A percentile compares a stretch with the other conserved stretches of the same genome.
phyloP scores from a whole-genome alignment of 1,140 invertebrate species.

The Drosophila teissieri region DNA sequence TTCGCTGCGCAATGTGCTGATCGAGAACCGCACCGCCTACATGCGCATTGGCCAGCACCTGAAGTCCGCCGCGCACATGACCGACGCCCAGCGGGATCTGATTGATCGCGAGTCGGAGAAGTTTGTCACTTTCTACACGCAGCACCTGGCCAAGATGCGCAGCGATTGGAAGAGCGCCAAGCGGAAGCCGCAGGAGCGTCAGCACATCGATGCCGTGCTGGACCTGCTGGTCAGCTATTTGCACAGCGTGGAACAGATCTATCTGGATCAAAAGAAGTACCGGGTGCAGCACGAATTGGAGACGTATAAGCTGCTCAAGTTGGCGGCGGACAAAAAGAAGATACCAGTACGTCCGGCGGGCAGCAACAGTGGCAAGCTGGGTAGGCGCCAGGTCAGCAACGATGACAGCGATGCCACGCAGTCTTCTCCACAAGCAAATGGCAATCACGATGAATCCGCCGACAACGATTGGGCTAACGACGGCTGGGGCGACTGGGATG shows the following conservation, averaged over 20 bases:
- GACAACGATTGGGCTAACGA: conserved; percentile 70
- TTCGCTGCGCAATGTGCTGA: conserved; percentile 91
- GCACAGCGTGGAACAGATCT: conserved; percentile 94
- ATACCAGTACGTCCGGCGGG: conserved; percentile 76
- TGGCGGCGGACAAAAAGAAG: conserved; percentile 86
- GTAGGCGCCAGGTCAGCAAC: conserved; percentile 29
- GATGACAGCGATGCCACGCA: conserved; percentile 6
- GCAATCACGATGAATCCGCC: conserved; percentile 2
- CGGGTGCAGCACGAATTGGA: conserved; percentile 93
- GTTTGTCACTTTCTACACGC: conserved; percentile 92
- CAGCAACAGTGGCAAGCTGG: conserved; percentile 43
- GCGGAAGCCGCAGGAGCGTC: conserved; percentile 88
- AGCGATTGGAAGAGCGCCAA: conserved; percentile 90
- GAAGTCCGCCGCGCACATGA: conserved; percentile 88
- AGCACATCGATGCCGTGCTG: conserved; percentile 91
- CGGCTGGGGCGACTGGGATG: conserved; percentile 60
- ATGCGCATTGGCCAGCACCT: conserved; percentile 92
- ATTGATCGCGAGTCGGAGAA: conserved; percentile 93
- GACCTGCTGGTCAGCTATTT: conserved; percentile 92
- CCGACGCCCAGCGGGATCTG: conserved; percentile 90
- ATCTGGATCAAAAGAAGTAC: conserved; percentile 94
- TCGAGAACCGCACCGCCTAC: conserved; percentile 94
- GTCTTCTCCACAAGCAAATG: not conserved
- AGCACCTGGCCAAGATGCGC: conserved; percentile 86
- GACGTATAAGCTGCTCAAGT: conserved; percentile 90